Evolutionary conservation across 2,888 invertebrate species (phyloP), one percentile per base, ranked within the genome.

Genomic region (Drosophila leonis): DNA sequence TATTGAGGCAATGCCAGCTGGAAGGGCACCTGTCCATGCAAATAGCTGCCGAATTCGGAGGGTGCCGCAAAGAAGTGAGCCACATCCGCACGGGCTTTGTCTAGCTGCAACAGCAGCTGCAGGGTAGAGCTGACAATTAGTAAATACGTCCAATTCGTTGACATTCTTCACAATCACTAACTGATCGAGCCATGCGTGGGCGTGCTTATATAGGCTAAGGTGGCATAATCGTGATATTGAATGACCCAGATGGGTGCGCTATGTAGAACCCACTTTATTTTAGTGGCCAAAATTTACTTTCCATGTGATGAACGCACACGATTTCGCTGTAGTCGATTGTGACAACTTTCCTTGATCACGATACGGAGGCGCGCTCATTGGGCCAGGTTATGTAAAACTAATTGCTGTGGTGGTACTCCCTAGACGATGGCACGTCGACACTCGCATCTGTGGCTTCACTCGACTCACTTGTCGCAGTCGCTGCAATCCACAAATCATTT

Each of bases 301-400:
- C 87, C 64, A 71, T 72, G 56, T 24, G 55, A 42, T 54, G 33
- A 54, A 37, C 13, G 59, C 51, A 60, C 85, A 84, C 84, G 85
- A 83, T 54, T 80, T 82, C 24, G 62, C n/a, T 67, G 72, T 66
- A 37, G n/a, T 20, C 20, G 42, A n/a, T 44, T 7, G 44, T 29
- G 35, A 49, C 54, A 77, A 90, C 92, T 91, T 91, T 91, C 90
- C 80, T 86, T 76, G 68, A 61, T 67, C 90, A 91, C 89, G 90
- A 76, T 48, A 68, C 27, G 35, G 8, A 3, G 39, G 44, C 10
- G 39, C 37, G 27, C 31, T 52, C 72, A 63, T 87, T 87, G 78
- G 65, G 76, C 67, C 76, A 83, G 87, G 82, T 87, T 85, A 82
- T 78, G 79, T 75, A 70, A 68, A 83, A 54, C 88, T 77, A 79